A percentile compares a stretch with the other conserved stretches of the same genome.
These are phyloP conservation scores for Lissocephala sabroskyi DNA, from an alignment of 2,888 invertebrate genomes.

Conservation along the genomic window DNA sequence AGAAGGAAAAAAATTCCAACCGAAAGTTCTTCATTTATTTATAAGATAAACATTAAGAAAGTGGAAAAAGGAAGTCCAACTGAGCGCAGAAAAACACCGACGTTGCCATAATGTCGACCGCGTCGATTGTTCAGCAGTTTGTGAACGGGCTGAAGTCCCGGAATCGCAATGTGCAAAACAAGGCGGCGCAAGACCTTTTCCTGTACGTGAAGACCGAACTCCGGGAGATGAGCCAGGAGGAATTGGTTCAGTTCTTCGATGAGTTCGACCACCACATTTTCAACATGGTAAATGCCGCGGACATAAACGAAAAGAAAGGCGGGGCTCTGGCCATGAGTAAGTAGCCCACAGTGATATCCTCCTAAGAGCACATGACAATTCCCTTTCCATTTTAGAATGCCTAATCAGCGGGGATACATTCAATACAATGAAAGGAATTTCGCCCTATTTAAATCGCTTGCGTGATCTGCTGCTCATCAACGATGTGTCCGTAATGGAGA, in stretches of 20 bases:
- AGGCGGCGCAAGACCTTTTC: conserved; percentile 90
- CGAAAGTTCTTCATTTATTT: too few relatives aligned
- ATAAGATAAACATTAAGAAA: too few relatives aligned
- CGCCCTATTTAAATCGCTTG: conserved; percentile 93
- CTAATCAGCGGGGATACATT: conserved; percentile 94
- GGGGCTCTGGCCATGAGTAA: conserved; percentile 93
- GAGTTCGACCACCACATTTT: conserved; percentile 96
- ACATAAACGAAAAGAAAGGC: conserved; percentile 95
- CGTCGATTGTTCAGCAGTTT: conserved; percentile 81
- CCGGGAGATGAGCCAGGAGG: conserved; percentile 91
- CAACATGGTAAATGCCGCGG: conserved; percentile 95
- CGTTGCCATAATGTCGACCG: conserved; percentile 67
- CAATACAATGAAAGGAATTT: conserved; percentile 90
- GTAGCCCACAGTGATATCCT: conserved; percentile 23
- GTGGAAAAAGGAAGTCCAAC: neutral
- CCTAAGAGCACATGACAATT: neutral
- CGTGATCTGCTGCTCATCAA: conserved; percentile 91
- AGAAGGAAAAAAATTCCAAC: too few relatives aligned
- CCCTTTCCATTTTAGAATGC: conserved; percentile 78
- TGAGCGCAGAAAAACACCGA: conserved; percentile 13
- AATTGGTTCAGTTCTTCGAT: conserved; percentile 91
- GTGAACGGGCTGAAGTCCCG: conserved; percentile 91
- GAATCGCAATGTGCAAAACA: conserved; percentile 86
- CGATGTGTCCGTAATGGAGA: conserved; percentile 95
- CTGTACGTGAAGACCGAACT: conserved; percentile 93